Evolutionary conservation across 1,140 invertebrate species (phyloP).

Genomic region (Orius insidiosus): DNA sequence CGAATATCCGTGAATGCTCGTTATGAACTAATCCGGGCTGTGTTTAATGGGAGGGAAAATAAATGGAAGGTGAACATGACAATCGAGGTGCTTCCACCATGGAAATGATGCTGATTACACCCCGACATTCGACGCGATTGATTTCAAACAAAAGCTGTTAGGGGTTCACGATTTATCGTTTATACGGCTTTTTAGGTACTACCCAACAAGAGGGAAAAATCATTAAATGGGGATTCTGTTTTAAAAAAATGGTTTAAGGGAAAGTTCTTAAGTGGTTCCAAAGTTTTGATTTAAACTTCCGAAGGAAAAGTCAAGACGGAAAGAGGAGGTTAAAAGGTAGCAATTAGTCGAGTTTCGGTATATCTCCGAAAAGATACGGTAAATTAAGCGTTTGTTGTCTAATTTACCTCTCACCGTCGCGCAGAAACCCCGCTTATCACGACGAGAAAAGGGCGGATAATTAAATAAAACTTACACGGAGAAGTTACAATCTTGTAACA

Average conservation of each 20-base stretch:
- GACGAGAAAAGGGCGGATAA: slow-evolving; percentile 6
- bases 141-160: too few species aligned
- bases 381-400: slow-evolving; percentile 9
- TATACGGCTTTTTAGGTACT: too few species aligned
- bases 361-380: too few species aligned
- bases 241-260: too few species aligned
- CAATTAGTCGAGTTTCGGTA: slow-evolving; percentile 3
- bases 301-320: not conserved
- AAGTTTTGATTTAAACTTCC: not conserved
- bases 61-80: too few species aligned
- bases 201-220: too few species aligned
- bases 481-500: slow-evolving; percentile 13
- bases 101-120: too few species aligned
- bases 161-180: too few species aligned
- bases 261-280: not conserved
- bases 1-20: too few species aligned
- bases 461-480: slow-evolving; percentile 13
- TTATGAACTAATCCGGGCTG: too few species aligned
- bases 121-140: not conserved
- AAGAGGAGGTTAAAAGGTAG: slow-evolving; percentile 5
- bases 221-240: too few species aligned
- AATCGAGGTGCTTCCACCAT: too few species aligned
- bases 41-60: not conserved
- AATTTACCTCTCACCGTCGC: slow-evolving; percentile 5
- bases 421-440: slow-evolving; percentile 2